phyloP scores from a whole-genome alignment of 2,888 invertebrate genomes.

The Scelioninae gen. 2 region DNA sequence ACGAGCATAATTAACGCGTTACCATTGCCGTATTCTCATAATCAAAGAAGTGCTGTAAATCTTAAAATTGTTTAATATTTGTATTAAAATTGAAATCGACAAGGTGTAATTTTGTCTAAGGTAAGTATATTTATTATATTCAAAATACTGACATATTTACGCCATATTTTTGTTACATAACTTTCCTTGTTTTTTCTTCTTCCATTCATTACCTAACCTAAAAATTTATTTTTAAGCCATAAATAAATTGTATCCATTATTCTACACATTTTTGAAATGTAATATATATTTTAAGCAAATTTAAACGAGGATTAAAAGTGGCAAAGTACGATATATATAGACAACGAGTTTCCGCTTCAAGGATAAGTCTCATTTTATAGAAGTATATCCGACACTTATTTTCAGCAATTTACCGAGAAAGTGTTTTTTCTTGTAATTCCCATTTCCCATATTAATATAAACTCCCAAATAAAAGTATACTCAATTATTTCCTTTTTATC shows the following conservation, averaged over 20 bases:
- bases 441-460: slow-evolving; percentile 21
- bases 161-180: too few species aligned
- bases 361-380: slow-evolving; percentile 42
- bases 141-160: too few species aligned
- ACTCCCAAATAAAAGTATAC: neutral
- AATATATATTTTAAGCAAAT: neutral
- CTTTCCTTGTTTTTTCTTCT: too few species aligned
- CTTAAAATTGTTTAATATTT: too few species aligned
- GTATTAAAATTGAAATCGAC: too few species aligned
- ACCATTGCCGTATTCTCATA: too few species aligned
- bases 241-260: neutral
- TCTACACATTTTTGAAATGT: neutral
- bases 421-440: slow-evolving; percentile 64
- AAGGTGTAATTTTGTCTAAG: too few species aligned
- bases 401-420: slow-evolving; percentile 60
- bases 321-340: neutral
- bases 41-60: too few species aligned
- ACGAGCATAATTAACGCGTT: too few species aligned
- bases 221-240: neutral
- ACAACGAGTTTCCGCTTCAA: slow-evolving; percentile 49
- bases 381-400: slow-evolving; percentile 17
- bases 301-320: neutral
- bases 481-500: neutral
- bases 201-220: too few species aligned
- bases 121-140: too few species aligned